phyloP scores from a whole-genome alignment of 2,113 vertebrate genomes.

The Cettia cetti region DNA sequence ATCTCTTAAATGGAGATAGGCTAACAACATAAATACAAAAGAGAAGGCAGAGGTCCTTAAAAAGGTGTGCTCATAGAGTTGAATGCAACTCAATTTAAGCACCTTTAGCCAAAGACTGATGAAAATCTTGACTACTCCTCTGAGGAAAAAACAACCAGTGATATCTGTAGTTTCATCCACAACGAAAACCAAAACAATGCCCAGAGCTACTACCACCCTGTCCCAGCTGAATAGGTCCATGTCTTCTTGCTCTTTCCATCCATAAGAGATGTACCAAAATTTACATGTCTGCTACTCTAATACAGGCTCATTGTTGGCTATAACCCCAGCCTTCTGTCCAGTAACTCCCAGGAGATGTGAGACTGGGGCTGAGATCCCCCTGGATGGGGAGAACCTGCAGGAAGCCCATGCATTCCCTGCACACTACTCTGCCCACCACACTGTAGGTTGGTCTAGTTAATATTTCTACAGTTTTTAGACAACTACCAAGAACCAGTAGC shows the following conservation, averaged over 20 bases:
- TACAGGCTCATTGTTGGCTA: accelerated
- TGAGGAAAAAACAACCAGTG: accelerated
- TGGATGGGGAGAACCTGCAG: background rate
- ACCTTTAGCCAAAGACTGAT: background rate
- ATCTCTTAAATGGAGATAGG: background rate
- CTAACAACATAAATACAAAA: background rate
- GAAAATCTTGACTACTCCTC: background rate
- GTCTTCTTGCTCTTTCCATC: background rate
- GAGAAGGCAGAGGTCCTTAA: background rate
- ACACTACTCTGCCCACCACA: background rate
- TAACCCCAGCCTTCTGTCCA: background rate
- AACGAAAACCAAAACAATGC: background rate
- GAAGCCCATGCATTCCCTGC: background rate
- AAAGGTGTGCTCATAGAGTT: background rate
- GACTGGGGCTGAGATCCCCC: background rate
- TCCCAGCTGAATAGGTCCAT: background rate
- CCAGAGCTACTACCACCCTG: background rate
- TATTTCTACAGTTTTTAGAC: background rate
- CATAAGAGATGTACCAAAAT: background rate
- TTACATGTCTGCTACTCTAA: background rate
- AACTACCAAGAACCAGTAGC: background rate
- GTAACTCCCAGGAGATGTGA: background rate
- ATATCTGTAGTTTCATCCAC: background rate
- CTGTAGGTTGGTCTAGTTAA: background rate
- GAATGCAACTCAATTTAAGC: background rate